Evolutionary conservation across 2,797 vertebrate genomes (phyloP).

Genomic region (Sebastes iracundus): DNA sequence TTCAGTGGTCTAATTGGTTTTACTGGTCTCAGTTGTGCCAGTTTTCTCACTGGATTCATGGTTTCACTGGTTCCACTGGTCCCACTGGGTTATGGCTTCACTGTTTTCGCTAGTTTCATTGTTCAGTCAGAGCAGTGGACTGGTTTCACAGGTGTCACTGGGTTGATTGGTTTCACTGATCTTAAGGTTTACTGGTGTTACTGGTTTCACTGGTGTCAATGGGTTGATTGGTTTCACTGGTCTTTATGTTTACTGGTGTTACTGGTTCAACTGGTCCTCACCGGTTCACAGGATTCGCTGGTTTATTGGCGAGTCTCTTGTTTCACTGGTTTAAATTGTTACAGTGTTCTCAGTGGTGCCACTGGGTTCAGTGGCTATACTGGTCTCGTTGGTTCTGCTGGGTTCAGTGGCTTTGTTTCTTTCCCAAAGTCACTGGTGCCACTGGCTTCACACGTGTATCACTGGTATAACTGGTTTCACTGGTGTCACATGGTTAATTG

Average conservation of each 20-base stretch:
- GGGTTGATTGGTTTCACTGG: not conserved
- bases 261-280: not conserved
- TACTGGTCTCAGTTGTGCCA: not conserved
- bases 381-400: not conserved
- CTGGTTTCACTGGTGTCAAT: not conserved
- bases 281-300: not conserved
- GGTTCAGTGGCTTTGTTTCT: too few species aligned
- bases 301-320: not conserved
- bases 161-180: not conserved
- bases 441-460: too few species aligned
- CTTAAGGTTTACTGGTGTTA: not conserved
- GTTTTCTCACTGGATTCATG: not conserved
- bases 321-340: not conserved
- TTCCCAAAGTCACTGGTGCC: too few species aligned
- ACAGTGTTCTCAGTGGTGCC: not conserved
- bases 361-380: not conserved
- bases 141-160: not conserved
- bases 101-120: not conserved
- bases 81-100: not conserved
- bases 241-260: not conserved
- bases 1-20: not conserved
- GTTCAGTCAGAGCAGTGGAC: not conserved
- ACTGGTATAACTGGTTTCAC: too few species aligned
- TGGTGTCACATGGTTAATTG: too few species aligned
- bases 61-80: not conserved